Conservation (phyloP, 1,140 invertebrate genomes). For the Drosophila chauvacae region DNA sequence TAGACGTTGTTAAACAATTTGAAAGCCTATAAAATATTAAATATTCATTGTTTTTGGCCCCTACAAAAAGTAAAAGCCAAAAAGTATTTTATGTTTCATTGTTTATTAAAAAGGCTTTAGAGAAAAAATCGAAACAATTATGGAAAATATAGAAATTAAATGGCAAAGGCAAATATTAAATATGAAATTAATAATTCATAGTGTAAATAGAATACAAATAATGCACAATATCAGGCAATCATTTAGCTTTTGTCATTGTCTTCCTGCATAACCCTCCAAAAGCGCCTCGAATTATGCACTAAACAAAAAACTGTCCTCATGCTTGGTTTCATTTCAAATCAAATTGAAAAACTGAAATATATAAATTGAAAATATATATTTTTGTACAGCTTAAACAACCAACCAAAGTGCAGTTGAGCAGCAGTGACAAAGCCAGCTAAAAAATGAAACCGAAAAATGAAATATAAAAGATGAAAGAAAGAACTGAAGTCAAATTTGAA, state of each 20-base stretch:
- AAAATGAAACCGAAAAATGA: conserved; percentile 10
- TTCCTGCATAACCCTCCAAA: conserved; percentile 13
- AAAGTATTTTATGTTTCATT: background rate
- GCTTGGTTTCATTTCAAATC: conserved; percentile 12
- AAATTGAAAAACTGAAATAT: conserved; percentile 31
- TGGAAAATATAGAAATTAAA: background rate
- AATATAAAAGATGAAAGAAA: conserved; percentile 7
- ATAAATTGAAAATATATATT: conserved; percentile 8
- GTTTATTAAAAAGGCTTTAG: background rate
- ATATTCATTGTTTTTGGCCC: conserved; percentile 3
- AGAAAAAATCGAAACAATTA: conserved; percentile 3
- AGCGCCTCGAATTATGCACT: conserved; percentile 7
- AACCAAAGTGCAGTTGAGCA: conserved; percentile 70
- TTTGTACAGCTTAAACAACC: conserved; percentile 22
- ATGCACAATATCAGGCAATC: conserved; percentile 7
- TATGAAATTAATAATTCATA: conserved; percentile 1
- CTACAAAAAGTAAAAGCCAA: background rate
- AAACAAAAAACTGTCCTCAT: conserved; percentile 2
- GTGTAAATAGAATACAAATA: background rate
- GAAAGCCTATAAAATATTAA: conserved; percentile 1
- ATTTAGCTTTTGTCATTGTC: conserved; percentile 46
- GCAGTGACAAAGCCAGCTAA: conserved; percentile 66
- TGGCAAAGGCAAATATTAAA: background rate
- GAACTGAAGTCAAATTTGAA: conserved; percentile 25
- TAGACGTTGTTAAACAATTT: conserved; percentile 5